These are phyloP conservation scores for Stomorhina lunata DNA, from an alignment of 2,888 invertebrate species.

Conservation along the genomic window DNA sequence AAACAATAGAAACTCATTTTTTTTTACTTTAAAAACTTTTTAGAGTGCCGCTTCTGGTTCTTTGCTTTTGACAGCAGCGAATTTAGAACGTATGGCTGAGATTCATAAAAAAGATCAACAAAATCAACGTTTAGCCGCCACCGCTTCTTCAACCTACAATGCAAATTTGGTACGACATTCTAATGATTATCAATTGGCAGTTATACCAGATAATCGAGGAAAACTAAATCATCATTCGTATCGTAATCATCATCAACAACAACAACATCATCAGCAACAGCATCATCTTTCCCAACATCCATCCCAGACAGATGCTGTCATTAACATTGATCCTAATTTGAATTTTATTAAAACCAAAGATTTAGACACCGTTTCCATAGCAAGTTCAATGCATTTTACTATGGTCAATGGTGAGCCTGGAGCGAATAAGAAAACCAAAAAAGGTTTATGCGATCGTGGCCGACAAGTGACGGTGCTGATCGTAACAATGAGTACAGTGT, in stretches of 20 bases:
- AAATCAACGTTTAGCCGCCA: constrained; percentile 61
- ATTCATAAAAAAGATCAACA: constrained; percentile 80
- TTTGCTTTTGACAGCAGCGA: constrained; percentile 88
- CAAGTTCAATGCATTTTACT: constrained; percentile 93
- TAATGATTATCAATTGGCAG: constrained; percentile 41
- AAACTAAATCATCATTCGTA: constrained; percentile 65
- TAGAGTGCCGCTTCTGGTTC: constrained; percentile 92
- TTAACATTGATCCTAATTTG: constrained; percentile 78
- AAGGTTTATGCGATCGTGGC: constrained; percentile 87
- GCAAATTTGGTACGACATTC: constrained; percentile 72
- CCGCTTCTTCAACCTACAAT: constrained; percentile 68
- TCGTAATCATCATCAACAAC: constrained; percentile 4
- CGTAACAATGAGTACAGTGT: constrained; percentile 89
- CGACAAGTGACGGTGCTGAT: constrained; percentile 91
- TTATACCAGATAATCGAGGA: constrained; percentile 16
- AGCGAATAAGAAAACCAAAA: constrained; percentile 83
- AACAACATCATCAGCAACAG: constrained; percentile 66
- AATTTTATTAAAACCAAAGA: constrained; percentile 80
- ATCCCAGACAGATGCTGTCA: constrained; percentile 70
- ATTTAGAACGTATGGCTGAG: constrained; percentile 82
- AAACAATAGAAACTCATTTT: not conserved
- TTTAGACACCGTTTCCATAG: constrained; percentile 87
- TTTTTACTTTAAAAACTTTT: constrained; percentile 25
- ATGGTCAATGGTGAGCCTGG: constrained; percentile 89
- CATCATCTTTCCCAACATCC: constrained; percentile 64